Evolutionary conservation across 2,888 invertebrate genomes (phyloP).

Genomic region (Eristalinus aeneus): DNA sequence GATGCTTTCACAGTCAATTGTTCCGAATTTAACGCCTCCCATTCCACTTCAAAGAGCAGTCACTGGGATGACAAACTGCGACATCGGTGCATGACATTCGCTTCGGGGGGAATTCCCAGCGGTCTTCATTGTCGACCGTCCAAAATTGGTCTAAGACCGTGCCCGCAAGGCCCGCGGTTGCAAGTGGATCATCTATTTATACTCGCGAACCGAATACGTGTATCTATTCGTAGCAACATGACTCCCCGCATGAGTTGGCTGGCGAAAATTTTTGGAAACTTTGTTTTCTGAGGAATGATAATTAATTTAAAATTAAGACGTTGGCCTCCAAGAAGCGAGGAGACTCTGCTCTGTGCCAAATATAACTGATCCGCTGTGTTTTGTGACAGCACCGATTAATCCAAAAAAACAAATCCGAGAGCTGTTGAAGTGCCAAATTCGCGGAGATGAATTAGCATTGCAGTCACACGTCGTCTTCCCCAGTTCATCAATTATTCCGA

Average conservation of each 20-base stretch:
- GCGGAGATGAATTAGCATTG: slow-evolving; percentile 2
- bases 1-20: neutral
- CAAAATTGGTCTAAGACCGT: slow-evolving; percentile 1
- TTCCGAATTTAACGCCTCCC: neutral
- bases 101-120: slow-evolving; percentile 19
- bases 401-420: neutral
- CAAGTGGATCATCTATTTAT: slow-evolving; percentile 9
- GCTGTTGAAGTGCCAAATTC: neutral
- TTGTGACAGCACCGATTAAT: slow-evolving; percentile 30
- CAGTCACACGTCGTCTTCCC: slow-evolving; percentile 7
- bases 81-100: neutral
- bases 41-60: slow-evolving; percentile 4
- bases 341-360: slow-evolving; percentile 11
- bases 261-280: slow-evolving; percentile 6
- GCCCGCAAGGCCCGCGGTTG: neutral
- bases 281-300: neutral
- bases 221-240: slow-evolving; percentile 7
- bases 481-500: slow-evolving; percentile 51
- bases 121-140: neutral
- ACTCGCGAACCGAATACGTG: neutral
- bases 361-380: neutral
- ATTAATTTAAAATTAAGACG: slow-evolving; percentile 16
- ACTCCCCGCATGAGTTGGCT: neutral
- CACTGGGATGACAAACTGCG: neutral
- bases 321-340: neutral